These are phyloP conservation scores for Saccostrea cuccullata DNA, from an alignment of 1,140 invertebrate genomes.

Conservation along the genomic window DNA sequence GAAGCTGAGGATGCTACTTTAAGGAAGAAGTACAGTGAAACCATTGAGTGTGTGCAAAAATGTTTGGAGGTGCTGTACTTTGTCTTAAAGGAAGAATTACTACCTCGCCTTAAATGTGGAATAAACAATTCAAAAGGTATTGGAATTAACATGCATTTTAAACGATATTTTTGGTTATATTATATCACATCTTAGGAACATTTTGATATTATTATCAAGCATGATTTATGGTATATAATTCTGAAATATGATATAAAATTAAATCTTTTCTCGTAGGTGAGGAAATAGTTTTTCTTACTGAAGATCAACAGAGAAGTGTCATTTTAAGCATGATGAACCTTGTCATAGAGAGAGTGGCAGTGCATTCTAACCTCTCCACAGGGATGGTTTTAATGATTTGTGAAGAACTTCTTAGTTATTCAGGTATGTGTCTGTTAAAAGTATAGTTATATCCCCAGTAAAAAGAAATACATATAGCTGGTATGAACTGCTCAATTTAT, in stretches of 20 bases:
- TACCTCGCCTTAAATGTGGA: background rate
- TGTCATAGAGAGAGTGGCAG: background rate
- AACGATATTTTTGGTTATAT: no score
- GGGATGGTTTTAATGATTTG: background rate
- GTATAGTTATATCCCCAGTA: no score
- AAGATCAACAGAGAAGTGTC: background rate
- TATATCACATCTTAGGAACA: no score
- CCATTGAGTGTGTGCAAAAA: background rate
- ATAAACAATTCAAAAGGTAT: background rate
- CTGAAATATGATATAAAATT: no score
- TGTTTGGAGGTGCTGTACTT: background rate
- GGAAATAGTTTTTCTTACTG: background rate
- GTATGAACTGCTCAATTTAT: no score
- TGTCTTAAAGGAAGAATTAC: background rate
- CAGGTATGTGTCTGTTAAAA: background rate
- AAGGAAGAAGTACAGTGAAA: background rate
- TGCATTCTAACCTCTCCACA: background rate
- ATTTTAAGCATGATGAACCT: background rate
- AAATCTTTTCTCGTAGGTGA: background rate
- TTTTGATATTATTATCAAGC: no score
- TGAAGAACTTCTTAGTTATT: constrained; percentile 2
- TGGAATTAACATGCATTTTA: no score
- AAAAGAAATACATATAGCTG: no score
- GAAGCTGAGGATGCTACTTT: background rate
- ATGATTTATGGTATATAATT: no score